Base-by-base conservation (phyloP, 2,113 vertebrate species). In the Nycticryphes semicollaris region DNA sequence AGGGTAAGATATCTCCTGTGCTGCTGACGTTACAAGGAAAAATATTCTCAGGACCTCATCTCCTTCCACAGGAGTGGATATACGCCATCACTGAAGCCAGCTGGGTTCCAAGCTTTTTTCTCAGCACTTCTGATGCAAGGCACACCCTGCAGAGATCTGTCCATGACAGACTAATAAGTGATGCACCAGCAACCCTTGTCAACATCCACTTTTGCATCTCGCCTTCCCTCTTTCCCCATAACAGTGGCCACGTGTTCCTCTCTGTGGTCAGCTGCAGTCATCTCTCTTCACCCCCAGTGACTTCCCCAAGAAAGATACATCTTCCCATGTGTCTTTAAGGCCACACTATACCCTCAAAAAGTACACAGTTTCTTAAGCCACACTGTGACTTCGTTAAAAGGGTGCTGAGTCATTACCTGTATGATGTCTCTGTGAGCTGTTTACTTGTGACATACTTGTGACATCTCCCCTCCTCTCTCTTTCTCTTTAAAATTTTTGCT, bases 101-200 rank as follows among this genome's bases (percentile, higher is more conserved):
- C 10, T 69, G 28, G 16, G 9, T 3, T 17, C 10, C 15, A 14
- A 18, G 4, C 3, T 6, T 64, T 63, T 54, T 63, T 24, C 27
- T 54, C 23, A 56, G 20, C 13, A 27, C 10, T n/a, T 69, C 31
- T 43, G 22, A 22, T 51, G 48, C 20, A 51, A 45, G 43, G 21
- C 15, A 4, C 6, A 35, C 16, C 10, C 24, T 64, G 8, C 4
- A 56, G 20, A 69, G 14, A 30, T 1, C 2, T 25, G 12, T 9
- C 19, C 13, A 18, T 16, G 28, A 14, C 8, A 47, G 13, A 8
- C 22, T 35, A 12, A 4, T 51, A 77, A 35, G 30, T 33, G 15
- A 4, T 1, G 1, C 21, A n/a, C 51, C 21, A 76, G 13, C 22
- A 43, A 17, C 20, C 17, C 1, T 1, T 12, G 3, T n/a, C 1